Conservation (phyloP, 2,113 vertebrate genomes). For the Accipiter virgatus region DNA sequence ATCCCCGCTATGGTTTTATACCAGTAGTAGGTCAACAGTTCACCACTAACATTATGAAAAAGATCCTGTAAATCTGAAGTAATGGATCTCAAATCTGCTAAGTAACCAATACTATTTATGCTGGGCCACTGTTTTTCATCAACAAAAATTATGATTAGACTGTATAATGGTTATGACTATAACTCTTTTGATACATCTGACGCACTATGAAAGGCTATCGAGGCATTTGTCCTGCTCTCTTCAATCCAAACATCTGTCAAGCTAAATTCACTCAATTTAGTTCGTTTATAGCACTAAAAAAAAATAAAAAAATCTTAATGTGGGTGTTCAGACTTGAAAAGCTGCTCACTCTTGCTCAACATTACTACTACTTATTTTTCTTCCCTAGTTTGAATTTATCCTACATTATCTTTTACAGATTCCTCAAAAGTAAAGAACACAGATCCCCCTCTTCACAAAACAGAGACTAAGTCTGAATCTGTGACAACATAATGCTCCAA, state of each 20-base stretch:
- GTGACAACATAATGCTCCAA: background rate
- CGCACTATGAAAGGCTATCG: fast-evolving
- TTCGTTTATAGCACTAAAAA: background rate
- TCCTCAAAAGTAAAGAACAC: background rate
- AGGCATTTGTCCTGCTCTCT: background rate
- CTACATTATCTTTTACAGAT: background rate
- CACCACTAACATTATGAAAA: background rate
- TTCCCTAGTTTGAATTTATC: background rate
- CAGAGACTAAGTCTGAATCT: background rate
- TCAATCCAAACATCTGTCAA: background rate
- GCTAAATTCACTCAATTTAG: background rate
- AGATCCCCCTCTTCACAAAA: background rate
- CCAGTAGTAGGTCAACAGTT: background rate
- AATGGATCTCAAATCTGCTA: background rate
- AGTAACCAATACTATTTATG: background rate
- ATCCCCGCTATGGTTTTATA: background rate
- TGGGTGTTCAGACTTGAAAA: background rate
- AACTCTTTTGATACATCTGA: background rate
- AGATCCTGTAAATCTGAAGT: background rate
- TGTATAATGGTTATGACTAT: background rate
- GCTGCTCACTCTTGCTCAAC: background rate
- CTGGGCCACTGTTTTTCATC: background rate
- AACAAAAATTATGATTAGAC: background rate
- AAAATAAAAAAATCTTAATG: background rate
- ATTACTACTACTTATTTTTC: background rate